Base-by-base conservation (phyloP, 2,797 vertebrate species). In the Pseudomugil tenellus region DNA sequence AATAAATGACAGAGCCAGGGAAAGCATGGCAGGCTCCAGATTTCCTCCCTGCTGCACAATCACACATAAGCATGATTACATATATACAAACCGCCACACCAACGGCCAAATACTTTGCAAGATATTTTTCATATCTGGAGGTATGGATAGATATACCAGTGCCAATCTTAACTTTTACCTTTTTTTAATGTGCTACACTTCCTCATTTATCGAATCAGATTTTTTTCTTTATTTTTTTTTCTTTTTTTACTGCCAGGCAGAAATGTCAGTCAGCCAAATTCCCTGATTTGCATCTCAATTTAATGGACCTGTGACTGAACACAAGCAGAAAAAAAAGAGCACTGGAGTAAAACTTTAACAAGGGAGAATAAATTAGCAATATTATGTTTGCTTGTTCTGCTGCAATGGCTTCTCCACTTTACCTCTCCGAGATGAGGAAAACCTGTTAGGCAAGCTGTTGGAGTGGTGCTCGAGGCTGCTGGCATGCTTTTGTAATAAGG, bases 401-500 rank as follows among this genome's bases (percentile, higher is more conserved):
- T 46, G 77, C 75, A 23, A 10, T 43, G 72, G 76, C 62, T 80
- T 58, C 63, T 80, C 25, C 68, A 73, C 55, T 76, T 80, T 75
- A 80, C 74, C 73, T 70, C 75, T 77, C 63, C 69, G 53, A 72
- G 79, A 86, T 84, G 77, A 72, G 68, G 68, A 82, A 84, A 87
- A 63, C 48, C 77, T 81, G 79, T 76, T 80, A 77, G 78, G 71
- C 77, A 72, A 73, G 85, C 80, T 77, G 81, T 58, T 60, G 65
- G 74, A 83, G 70, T 64, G 72, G 54, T 39, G 65, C 75, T 84
- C 10, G 0, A 74, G 70, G 78, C 77, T 43, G 75, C 79, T 79
- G 79, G 83, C 79, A 77, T 72, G 88, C 74, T 83, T 86, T 88
- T 83, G 65, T 83, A 77, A 86, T 72, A 73, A 67, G 71, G 79